Conservation (phyloP, 2,113 vertebrate genomes). For the Dunckerocampus dactyliophorus region DNA sequence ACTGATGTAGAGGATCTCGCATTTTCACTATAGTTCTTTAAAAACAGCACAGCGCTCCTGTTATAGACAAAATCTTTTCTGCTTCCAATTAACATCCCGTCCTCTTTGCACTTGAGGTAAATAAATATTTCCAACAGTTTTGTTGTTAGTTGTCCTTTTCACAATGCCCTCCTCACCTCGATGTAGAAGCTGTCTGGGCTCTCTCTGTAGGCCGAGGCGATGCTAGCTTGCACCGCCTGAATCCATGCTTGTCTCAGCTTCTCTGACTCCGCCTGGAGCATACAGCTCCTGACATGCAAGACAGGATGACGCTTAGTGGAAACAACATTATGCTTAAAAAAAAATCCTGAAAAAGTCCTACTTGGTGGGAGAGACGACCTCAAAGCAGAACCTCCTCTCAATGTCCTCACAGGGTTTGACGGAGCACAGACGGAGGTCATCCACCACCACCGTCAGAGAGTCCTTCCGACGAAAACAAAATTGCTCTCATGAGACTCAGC, state of each 20-base stretch:
- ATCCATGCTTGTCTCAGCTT: conserved; percentile 92
- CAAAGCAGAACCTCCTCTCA: conserved; percentile 96
- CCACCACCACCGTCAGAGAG: conserved; percentile 90
- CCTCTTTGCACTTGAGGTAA: too few species aligned
- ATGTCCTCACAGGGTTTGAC: conserved; percentile 96
- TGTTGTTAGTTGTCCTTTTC: too few species aligned
- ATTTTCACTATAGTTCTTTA: not conserved
- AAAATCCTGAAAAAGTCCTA: conserved; percentile 62
- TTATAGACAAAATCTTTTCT: too few species aligned
- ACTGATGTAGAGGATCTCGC: not conserved
- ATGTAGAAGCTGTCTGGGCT: conserved; percentile 87
- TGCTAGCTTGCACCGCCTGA: conserved; percentile 95
- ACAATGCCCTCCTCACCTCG: conserved; percentile 70
- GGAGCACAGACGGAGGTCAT: conserved; percentile 90
- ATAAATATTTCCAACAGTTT: too few species aligned
- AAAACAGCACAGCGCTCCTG: not conserved
- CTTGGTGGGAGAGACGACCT: conserved; percentile 95
- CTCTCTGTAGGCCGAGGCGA: conserved; percentile 92
- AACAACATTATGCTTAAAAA: too few species aligned
- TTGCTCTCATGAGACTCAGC: not conserved
- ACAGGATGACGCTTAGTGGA: not conserved
- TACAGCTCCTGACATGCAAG: conserved; percentile 84
- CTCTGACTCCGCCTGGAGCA: conserved; percentile 96
- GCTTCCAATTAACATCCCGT: too few species aligned
- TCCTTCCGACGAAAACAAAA: conserved; percentile 72